Evolutionary conservation across 2,888 invertebrate species (phyloP).

Genomic region (Conops quadrifasciatus): DNA sequence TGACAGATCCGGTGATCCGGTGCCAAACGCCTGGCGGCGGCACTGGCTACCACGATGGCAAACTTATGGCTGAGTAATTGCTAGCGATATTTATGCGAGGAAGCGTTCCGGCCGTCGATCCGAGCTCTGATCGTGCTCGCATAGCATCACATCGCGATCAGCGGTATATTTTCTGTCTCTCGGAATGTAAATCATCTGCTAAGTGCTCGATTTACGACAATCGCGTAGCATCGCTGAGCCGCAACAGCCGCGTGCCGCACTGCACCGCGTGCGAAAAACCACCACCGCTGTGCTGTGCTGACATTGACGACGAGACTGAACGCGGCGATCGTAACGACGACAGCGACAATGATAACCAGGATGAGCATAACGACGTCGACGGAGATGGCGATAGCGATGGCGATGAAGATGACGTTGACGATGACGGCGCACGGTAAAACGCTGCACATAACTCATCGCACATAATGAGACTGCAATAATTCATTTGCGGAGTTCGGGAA

Average conservation of each 20-base stretch:
- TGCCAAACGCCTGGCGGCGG: conserved; percentile 24
- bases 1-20: neutral
- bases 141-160: conserved; percentile 62
- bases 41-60: conserved; percentile 42
- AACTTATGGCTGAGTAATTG: conserved; percentile 64
- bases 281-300: conserved; percentile 14
- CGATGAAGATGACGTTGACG: conserved; percentile 49
- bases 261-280: neutral
- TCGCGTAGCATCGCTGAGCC: conserved; percentile 48
- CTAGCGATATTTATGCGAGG: conserved; percentile 64
- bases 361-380: conserved; percentile 31
- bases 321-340: conserved; percentile 18
- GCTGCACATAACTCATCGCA: conserved; percentile 63
- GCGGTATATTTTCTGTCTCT: conserved; percentile 63
- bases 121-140: conserved; percentile 45
- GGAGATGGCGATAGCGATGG: conserved; percentile 44
- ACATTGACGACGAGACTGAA: conserved; percentile 18
- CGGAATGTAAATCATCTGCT: conserved; percentile 64
- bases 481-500: conserved; percentile 51
- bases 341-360: conserved; percentile 46
- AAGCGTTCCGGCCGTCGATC: conserved; percentile 57
- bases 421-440: conserved; percentile 60
- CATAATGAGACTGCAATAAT: conserved; percentile 64
- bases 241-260: neutral
- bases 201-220: conserved; percentile 63